A percentile compares a stretch with the other conserved stretches of the same genome.
Conservation (phyloP, 2,888 invertebrate genomes). For the Erebia epiphron region DNA sequence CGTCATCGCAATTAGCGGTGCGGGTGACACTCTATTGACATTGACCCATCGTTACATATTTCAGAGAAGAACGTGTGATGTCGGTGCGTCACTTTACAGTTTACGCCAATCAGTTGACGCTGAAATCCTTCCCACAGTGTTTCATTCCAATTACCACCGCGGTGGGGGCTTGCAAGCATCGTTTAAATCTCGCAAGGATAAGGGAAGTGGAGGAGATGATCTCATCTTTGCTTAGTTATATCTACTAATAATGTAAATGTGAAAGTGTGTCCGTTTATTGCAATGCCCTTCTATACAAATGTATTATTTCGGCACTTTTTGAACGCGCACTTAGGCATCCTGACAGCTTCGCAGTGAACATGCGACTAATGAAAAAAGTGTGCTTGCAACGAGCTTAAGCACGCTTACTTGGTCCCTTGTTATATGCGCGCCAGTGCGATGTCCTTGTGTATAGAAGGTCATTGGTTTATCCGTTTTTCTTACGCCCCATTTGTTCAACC, state of each 20-base stretch:
- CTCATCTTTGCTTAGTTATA: not conserved
- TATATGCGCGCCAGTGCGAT: too few relatives aligned
- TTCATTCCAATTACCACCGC: constrained; percentile 4
- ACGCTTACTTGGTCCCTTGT: too few relatives aligned
- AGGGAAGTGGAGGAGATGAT: not conserved
- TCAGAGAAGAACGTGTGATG: constrained; percentile 70
- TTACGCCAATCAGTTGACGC: constrained; percentile 35
- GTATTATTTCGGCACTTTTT: too few relatives aligned
- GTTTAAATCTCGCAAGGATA: not conserved
- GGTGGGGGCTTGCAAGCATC: not conserved
- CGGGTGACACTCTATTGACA: constrained; percentile 74
- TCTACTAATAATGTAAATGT: not conserved
- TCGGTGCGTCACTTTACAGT: constrained; percentile 27
- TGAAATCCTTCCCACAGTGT: constrained; percentile 29
- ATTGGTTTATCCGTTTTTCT: too few relatives aligned
- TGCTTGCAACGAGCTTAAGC: too few relatives aligned
- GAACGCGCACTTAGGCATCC: too few relatives aligned
- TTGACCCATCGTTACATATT: constrained; percentile 77
- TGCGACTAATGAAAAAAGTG: too few relatives aligned
- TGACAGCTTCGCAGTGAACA: too few relatives aligned
- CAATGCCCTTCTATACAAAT: too few relatives aligned
- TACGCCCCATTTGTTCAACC: too few relatives aligned
- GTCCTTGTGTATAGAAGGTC: too few relatives aligned
- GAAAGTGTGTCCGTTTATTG: too few relatives aligned
- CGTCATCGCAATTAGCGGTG: constrained; percentile 68